Conservation (phyloP, 2,113 vertebrate species). For the Macquaria australasica region DNA sequence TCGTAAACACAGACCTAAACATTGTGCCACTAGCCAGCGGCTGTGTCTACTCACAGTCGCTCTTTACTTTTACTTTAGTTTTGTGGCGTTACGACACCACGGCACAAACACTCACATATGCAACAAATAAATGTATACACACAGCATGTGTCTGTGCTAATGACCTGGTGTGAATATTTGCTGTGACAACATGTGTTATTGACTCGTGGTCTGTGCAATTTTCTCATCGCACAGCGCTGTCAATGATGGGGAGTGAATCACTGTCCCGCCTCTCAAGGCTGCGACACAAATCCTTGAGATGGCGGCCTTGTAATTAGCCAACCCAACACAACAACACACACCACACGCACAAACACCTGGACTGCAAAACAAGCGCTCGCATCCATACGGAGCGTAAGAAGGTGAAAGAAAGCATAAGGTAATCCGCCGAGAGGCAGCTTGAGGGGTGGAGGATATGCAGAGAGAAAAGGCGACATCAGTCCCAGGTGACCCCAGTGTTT, state of each 20-base stretch:
- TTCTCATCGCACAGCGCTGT: constrained; percentile 42
- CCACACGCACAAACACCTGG: constrained; percentile 22
- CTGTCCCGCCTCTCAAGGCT: constrained; percentile 45
- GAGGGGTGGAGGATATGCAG: neutral
- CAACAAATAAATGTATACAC: constrained; percentile 26
- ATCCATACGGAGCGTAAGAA: neutral
- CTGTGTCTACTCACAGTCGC: constrained; percentile 26
- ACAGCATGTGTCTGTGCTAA: constrained; percentile 42
- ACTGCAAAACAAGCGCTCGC: constrained; percentile 27
- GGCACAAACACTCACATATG: constrained; percentile 7
- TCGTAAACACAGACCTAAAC: constrained; percentile 62
- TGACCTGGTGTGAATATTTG: constrained; percentile 61
- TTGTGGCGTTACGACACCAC: constrained; percentile 36
- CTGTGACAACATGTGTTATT: constrained; percentile 65
- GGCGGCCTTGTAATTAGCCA: constrained; percentile 69
- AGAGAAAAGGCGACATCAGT: neutral
- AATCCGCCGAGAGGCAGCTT: neutral
- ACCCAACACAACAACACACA: constrained; percentile 39
- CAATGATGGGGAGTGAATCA: constrained; percentile 75
- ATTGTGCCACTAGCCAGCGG: constrained; percentile 42
- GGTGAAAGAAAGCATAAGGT: constrained; percentile 15
- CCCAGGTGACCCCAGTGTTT: constrained; percentile 47
- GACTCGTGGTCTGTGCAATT: constrained; percentile 58
- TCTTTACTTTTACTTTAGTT: constrained; percentile 38
- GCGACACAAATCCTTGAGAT: constrained; percentile 41